Evolutionary conservation across 2,113 vertebrate genomes (phyloP), one percentile per base, ranked within the genome.

Genomic region (Lathamus discolor): DNA sequence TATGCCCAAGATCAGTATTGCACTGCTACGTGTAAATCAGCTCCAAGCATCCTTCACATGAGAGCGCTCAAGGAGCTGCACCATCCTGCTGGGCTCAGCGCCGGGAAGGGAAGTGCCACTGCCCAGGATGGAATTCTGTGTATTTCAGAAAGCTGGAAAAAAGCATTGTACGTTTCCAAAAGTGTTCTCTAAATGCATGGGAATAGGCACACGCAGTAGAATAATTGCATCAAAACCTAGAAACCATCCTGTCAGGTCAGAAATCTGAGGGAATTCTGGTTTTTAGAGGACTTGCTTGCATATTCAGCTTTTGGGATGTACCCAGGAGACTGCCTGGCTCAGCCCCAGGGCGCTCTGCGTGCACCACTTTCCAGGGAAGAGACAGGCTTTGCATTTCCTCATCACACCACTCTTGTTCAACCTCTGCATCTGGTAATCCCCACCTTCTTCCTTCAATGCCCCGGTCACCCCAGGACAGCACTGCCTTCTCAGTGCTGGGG

Each of bases 1-100:
- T 93, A 88, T 5, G 73, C 86, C 62, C 2, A 17, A 95, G 93
- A 92, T 93, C 95, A 84, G 86, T 16, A 52, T 64, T 86, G 83
- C 73, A 37, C 37, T 76, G 90, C 67, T 84, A 84, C 6, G 2
- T 41, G 41, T 80, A 95, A 95, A 96, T 94, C 83, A 55, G 85
- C 76, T 84, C 83, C 0, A 0, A 83, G 92, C 73, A 72, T 75
- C 43, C 0, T 57, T 74, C 51, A 59, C 54, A 48, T 28, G 64
- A 81, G 75, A 69, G 59, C 19, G 41, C 4, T 4, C 11, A 18
- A 74, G 83, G 55, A 90, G 43, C 88, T 4, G 52, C 83, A 43
- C 55, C 6, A 3, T 63, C 55, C 92, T 62, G 83, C 63, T 4
- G 5, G 66, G 57, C 62, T 66, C 51, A 41, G 44, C 7, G 17